phyloP scores from a whole-genome alignment of 2,888 invertebrate genomes.

The Bombyx huttoni region DNA sequence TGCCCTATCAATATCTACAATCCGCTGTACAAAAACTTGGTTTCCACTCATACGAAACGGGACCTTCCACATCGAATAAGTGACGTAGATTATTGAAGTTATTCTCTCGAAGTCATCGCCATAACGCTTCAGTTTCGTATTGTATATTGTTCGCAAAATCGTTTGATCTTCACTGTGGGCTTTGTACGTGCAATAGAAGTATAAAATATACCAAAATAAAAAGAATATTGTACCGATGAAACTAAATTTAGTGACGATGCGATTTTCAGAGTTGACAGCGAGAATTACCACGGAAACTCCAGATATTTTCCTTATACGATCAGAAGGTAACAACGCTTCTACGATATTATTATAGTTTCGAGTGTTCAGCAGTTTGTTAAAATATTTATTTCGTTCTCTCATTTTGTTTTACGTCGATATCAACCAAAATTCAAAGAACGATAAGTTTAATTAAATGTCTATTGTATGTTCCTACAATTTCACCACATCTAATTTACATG shows the following conservation, averaged over 20 bases:
- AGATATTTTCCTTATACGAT: constrained; percentile 12
- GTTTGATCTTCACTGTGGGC: constrained; percentile 31
- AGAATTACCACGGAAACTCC: constrained; percentile 14
- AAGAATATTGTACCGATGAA: constrained; percentile 20
- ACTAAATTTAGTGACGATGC: constrained; percentile 16
- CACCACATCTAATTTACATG: no score
- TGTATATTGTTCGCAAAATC: constrained; percentile 33
- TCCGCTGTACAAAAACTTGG: constrained; percentile 16
- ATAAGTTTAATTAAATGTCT: no score
- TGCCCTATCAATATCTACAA: constrained; percentile 28
- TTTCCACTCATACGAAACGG: constrained; percentile 26
- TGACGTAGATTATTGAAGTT: constrained; percentile 20
- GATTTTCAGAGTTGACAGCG: not conserved
- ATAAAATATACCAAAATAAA: constrained; percentile 23
- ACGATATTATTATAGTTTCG: constrained; percentile 13
- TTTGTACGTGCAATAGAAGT: constrained; percentile 28
- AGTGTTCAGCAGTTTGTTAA: constrained; percentile 1
- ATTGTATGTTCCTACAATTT: no score
- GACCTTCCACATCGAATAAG: constrained; percentile 32
- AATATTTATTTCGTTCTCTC: not conserved
- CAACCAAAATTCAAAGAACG: no score
- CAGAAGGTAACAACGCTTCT: constrained; percentile 11
- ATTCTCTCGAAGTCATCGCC: constrained; percentile 40
- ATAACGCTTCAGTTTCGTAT: constrained; percentile 39
- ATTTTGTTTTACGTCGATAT: not conserved